These are phyloP conservation scores for Pangasius djambal DNA, from an alignment of 2,797 vertebrate species.

Conservation along the genomic window DNA sequence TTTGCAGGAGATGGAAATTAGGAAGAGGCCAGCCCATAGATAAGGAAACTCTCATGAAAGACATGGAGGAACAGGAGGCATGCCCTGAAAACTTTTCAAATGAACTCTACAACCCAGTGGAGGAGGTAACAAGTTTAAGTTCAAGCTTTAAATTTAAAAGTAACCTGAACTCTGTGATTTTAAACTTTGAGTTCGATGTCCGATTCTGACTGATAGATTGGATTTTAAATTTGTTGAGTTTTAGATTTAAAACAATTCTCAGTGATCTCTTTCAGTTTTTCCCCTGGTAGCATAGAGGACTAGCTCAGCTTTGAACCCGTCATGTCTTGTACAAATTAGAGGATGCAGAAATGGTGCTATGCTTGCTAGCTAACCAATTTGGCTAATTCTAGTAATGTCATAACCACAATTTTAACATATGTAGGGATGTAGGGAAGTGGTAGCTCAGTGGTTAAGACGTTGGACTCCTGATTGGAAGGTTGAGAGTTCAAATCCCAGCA, in stretches of 20 bases:
- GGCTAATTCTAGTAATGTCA: not conserved
- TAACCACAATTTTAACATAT: not conserved
- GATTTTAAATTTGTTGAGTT: not conserved
- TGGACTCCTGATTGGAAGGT: no score
- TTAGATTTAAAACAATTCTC: no score
- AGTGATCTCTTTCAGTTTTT: no score
- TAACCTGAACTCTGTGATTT: not conserved
- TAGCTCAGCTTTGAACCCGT: not conserved
- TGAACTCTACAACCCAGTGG: constrained; percentile 57
- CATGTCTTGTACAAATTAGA: not conserved
- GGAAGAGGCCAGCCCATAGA: constrained; percentile 32
- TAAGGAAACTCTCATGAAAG: constrained; percentile 61
- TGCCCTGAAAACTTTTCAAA: constrained; percentile 56
- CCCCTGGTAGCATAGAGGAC: no score
- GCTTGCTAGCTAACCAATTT: no score
- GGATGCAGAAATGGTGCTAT: no score
- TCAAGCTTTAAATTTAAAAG: not conserved
- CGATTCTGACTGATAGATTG: not conserved
- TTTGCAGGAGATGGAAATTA: constrained; percentile 35
- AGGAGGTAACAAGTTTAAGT: constrained; percentile 23
- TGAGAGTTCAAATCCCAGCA: no score
- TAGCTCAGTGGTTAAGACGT: no score
- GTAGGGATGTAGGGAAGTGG: no score
- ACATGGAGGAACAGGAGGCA: constrained; percentile 49
- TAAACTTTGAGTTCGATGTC: not conserved